Evolutionary conservation across 2,888 invertebrate species (phyloP).

Genomic region (Thysanoteuthis rhombus): DNA sequence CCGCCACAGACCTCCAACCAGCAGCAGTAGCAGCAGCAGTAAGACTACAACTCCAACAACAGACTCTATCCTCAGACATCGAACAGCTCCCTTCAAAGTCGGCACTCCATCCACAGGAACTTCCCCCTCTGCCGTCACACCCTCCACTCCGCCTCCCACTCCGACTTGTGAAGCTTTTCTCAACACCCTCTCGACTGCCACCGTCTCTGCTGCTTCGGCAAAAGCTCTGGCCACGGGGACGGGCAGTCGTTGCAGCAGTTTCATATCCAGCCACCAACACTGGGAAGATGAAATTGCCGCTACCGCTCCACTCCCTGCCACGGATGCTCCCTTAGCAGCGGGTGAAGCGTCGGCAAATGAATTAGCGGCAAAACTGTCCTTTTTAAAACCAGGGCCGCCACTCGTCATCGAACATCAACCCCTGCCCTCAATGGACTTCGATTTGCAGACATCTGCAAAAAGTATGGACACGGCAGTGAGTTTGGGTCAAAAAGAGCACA

Average conservation of each 20-base stretch:
- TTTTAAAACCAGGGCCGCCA: neutral
- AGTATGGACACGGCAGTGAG: neutral
- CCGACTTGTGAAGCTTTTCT: neutral
- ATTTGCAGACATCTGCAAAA: too few species aligned
- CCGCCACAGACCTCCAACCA: neutral
- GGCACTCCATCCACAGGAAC: neutral
- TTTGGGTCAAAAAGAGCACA: neutral
- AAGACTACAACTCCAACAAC: neutral
- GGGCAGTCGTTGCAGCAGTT: constrained; percentile 20
- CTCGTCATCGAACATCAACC: neutral
- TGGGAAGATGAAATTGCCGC: constrained; percentile 1
- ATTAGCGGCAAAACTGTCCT: neutral
- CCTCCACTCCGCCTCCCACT: constrained; percentile 25
- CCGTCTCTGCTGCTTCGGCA: neutral
- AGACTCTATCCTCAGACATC: neutral
- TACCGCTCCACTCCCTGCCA: neutral
- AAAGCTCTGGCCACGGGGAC: neutral
- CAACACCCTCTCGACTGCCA: neutral
- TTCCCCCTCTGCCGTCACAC: neutral
- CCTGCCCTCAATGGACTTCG: neutral
- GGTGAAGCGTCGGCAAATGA: neutral
- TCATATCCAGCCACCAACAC: neutral
- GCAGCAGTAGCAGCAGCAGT: neutral
- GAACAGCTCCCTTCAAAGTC: neutral
- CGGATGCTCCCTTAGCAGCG: neutral